Base-by-base conservation (phyloP, 1,140 invertebrate species). In the Drosophila sechellia region DNA sequence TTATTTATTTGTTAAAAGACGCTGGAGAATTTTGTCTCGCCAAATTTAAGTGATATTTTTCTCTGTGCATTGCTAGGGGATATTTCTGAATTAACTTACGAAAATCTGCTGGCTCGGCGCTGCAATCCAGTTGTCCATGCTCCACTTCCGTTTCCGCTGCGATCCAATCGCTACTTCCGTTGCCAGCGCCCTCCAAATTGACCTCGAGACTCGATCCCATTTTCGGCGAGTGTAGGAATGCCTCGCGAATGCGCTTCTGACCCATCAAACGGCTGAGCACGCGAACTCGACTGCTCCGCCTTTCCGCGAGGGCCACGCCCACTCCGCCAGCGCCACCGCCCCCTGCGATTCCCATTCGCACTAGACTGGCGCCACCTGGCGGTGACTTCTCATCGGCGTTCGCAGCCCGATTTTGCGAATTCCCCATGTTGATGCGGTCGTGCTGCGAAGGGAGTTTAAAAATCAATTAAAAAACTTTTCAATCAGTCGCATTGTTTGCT, bases 381-480 rank as follows among this genome's bases (percentile, higher is more conserved):
- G 63, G 27, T 52, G 80, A 73, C 81, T 84, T 85, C 52, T 83
- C 79, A 40, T 77, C 50, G 77, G 22, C 45, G 31, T 11, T 60
- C 43, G 69, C 61, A 35, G 73, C 42, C 13, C 84, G 77, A 68
- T 79, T 77, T 58, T 87, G 79, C 52, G 61, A 64, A 70, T 80
- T 89, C 39, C 84, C 84, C 84, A 89, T 89, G 53, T 12, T 11
- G 17, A 22, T 53, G 39, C 34, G 50, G 65, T 61, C 54, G 50
- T 57, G 46, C 66, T 76, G 61, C 25, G 66, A 77, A 68, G 75
- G 56, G 86, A 89, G 79, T 89, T 89, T 74, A 80, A 90, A 90
- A 90, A 90, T 90, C 86, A 90, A 90, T 90, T 90, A 90, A 87
- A 90, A 86, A 90, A 90, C 66, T 90, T 90, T 90, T 86, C 86